phyloP scores from a whole-genome alignment of 1,140 invertebrate genomes.

The Drusus annulatus region DNA sequence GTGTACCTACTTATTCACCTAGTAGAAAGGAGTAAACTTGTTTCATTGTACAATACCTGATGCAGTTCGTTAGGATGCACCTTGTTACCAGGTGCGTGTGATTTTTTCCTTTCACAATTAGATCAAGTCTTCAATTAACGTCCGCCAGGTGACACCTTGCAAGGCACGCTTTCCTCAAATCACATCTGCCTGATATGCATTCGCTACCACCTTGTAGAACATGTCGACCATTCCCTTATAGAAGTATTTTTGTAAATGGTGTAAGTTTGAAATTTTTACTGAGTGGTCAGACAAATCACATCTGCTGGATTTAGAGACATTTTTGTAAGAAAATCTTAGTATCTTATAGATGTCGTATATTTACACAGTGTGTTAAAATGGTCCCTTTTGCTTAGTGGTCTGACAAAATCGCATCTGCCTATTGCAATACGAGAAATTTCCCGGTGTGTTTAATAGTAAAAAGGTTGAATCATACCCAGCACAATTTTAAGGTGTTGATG shows the following conservation, averaged over 20 bases:
- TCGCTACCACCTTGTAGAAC: not conserved
- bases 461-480: not conserved
- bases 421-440: not conserved
- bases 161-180: slow-evolving; percentile 45
- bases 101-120: slow-evolving; percentile 8
- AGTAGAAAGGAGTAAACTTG: slow-evolving; percentile 14
- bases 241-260: not conserved
- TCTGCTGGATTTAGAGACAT: too few relatives aligned
- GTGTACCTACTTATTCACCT: too few relatives aligned
- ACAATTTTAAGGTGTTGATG: not conserved
- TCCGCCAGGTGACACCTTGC: slow-evolving; percentile 53
- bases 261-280: not conserved
- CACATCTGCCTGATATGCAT: slow-evolving; percentile 33
- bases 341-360: too few relatives aligned
- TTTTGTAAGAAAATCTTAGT: too few relatives aligned
- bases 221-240: not conserved
- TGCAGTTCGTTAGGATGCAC: not conserved
- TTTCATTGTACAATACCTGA: not conserved
- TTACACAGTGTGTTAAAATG: not conserved
- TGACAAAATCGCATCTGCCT: slow-evolving; percentile 6
- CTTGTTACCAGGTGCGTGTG: slow-evolving; percentile 27
- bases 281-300: not conserved
- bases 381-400: not conserved
- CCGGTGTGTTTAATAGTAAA: not conserved
- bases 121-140: slow-evolving; percentile 57